Percentiles rank a stretch among this genome's conserved stretches.
These are phyloP conservation scores for Conger conger DNA, from an alignment of 2,113 vertebrate species.

Conservation along the genomic window DNA sequence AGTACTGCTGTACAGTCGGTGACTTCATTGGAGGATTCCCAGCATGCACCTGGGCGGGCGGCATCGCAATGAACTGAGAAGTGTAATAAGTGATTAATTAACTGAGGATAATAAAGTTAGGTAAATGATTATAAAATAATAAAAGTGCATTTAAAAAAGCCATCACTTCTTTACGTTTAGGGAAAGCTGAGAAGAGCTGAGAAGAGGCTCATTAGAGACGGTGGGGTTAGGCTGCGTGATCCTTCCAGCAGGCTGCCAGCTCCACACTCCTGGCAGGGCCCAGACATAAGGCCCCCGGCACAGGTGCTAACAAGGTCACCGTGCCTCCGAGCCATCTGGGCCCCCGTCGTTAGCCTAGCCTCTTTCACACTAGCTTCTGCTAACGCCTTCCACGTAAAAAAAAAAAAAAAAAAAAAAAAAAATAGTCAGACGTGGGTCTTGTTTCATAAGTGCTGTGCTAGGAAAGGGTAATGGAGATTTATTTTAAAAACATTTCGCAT, in stretches of 20 bases:
- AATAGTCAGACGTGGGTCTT: no score
- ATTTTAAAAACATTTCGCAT: no score
- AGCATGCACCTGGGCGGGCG: background rate
- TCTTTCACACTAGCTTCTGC: background rate
- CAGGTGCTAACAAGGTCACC: constrained; percentile 7
- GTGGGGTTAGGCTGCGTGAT: background rate
- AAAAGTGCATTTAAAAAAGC: background rate
- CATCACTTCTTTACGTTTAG: background rate
- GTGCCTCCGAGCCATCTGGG: background rate
- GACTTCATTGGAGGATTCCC: background rate
- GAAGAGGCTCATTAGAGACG: background rate
- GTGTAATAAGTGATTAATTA: background rate
- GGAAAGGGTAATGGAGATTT: no score
- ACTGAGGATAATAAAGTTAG: background rate
- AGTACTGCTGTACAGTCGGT: background rate
- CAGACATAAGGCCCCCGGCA: background rate
- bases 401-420: no score
- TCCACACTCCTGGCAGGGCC: background rate
- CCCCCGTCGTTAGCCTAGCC: background rate
- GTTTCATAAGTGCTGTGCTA: no score
- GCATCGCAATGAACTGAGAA: background rate
- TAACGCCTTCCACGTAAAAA: background rate
- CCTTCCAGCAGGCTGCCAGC: background rate
- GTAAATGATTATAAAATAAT: background rate
- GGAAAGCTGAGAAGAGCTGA: background rate